Base-by-base conservation (phyloP, 1,140 invertebrate species). In the Neodiprion virginianus region DNA sequence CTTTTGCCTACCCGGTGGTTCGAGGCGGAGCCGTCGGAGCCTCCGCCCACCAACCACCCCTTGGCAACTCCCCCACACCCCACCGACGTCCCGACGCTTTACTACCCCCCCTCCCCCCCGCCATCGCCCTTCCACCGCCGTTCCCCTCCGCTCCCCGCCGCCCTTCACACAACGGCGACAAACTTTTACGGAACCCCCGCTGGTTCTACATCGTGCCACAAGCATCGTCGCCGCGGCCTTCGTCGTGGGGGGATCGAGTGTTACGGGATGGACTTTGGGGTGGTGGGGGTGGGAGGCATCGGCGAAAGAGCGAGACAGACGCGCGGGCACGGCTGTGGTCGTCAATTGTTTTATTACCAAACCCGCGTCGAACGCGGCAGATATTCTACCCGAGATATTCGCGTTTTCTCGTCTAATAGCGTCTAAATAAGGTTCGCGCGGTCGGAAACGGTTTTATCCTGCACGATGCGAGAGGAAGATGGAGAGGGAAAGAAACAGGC, bases 321-420 rank as follows among this genome's bases (percentile, higher is more conserved):
- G 14, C 50, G 48, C 48, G 72, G 74, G 53, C 53, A 14, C 78
- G 79, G 78, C 78, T 78, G 80, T 76, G 74, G 79, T 83, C 77
- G 77, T 81, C 78, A 80, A 82, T 82, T 78, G 81, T 83, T 84
- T 83, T 83, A 83, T 84, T 83, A 83, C 81, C 75, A 73, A 76
- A 76, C 74, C 77, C 76, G 77, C 78, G 77, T 74, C 77, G 78
- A 81, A 77, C 77, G 74, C 67, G 70, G 75, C 61, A 79, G 83
- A 82, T 82, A 82, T 81, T 81, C 74, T 74, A 76, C 79, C 73
- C 72, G 76, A 85, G 80, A 84, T 84, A 83, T 84, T 82, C 80
- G 80, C 78, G 76, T 82, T 83, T 82, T 82, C 79, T 77, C 69
- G 71, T 81, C 79, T 80, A 79, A 83, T 78, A 77, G 78, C 70